phyloP scores from a whole-genome alignment of 2,888 invertebrate genomes.

The Monoplex corrugatus region DNA sequence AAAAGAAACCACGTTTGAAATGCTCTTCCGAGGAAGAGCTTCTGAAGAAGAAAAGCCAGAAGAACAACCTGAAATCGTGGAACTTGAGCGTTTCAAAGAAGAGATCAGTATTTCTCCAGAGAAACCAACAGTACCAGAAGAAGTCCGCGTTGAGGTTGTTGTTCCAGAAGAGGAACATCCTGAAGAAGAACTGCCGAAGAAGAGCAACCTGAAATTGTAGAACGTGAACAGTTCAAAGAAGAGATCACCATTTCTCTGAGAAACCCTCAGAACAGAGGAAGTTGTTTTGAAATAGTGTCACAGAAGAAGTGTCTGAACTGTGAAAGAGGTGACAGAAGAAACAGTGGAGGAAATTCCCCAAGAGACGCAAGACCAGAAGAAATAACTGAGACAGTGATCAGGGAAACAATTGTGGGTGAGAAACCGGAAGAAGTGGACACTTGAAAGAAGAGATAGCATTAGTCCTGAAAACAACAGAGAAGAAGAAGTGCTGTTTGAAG shows the following conservation, averaged over 20 bases:
- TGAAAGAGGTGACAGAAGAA: conserved; percentile 46
- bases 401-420: conserved; percentile 47
- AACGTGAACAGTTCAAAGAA: conserved; percentile 47
- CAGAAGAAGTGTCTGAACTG: conserved; percentile 33
- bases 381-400: conserved; percentile 18
- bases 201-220: conserved; percentile 30
- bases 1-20: neutral
- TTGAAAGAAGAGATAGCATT: conserved; percentile 40
- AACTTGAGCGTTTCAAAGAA: conserved; percentile 45
- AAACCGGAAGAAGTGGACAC: conserved; percentile 25
- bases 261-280: conserved; percentile 29
- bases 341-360: conserved; percentile 48
- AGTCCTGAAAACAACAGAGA: conserved; percentile 14
- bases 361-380: neutral
- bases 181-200: conserved; percentile 43
- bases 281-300: neutral
- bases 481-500: conserved; percentile 42
- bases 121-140: conserved; percentile 4
- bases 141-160: neutral
- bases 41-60: conserved; percentile 6
- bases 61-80: conserved; percentile 25
- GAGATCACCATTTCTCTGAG: conserved; percentile 42
- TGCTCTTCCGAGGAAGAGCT: neutral
- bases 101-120: conserved; percentile 42
- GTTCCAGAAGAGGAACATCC: neutral